phyloP scores from a whole-genome alignment of 2,113 vertebrate species.

The Crocuta crocuta region DNA sequence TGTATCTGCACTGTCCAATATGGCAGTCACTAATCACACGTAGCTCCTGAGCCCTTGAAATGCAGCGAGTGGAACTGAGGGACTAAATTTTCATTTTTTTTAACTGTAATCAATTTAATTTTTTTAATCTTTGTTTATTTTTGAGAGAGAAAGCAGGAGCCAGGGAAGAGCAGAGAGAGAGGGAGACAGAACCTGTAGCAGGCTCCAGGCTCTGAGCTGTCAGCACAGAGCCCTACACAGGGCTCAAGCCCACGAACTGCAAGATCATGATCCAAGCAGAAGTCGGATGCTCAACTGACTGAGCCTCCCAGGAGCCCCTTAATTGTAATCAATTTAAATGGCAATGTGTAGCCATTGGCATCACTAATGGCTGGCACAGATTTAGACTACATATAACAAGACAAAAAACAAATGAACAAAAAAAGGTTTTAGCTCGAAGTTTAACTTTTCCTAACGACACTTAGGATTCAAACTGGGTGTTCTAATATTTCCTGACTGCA shows the following conservation, averaged over 20 bases:
- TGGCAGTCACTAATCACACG: fast-evolving
- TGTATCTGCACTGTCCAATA: fast-evolving
- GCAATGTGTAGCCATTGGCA: background rate
- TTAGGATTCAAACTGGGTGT: background rate
- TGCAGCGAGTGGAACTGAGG: background rate
- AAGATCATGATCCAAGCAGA: background rate
- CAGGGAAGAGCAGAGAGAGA: background rate
- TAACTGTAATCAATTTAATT: background rate
- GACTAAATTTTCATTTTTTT: background rate
- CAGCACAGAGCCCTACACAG: background rate
- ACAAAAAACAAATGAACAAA: background rate
- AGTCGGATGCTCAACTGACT: background rate
- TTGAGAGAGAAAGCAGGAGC: background rate
- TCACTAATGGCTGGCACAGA: background rate
- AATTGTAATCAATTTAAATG: background rate
- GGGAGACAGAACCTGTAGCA: background rate
- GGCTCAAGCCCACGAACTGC: background rate
- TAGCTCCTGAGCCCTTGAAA: background rate
- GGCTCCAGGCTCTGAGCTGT: background rate
- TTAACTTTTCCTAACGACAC: background rate
- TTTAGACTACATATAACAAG: background rate
- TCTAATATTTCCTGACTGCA: background rate
- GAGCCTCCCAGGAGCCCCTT: background rate
- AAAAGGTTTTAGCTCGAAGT: background rate
- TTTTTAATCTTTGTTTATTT: background rate